phyloP scores from a whole-genome alignment of 1,140 invertebrate genomes.

The Copidosoma floridanum region DNA sequence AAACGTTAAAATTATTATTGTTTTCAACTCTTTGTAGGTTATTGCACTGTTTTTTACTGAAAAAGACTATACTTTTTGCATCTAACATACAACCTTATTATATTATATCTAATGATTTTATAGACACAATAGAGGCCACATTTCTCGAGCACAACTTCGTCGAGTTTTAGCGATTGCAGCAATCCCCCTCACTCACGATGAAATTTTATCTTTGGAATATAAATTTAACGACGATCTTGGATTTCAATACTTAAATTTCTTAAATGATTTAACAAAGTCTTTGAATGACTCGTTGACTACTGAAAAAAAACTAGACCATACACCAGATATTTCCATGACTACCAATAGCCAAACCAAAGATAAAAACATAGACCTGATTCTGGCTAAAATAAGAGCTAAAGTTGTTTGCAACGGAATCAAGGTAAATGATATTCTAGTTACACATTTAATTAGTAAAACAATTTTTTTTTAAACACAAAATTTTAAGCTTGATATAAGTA shows the following conservation, averaged over 20 bases:
- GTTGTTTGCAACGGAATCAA: constrained; percentile 65
- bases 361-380: constrained; percentile 65
- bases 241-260: constrained; percentile 67
- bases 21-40: too few species aligned
- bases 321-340: constrained; percentile 21
- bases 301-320: constrained; percentile 43
- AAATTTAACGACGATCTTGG: constrained; percentile 69
- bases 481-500: too few species aligned
- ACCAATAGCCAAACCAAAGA: too few species aligned
- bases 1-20: too few species aligned
- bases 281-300: constrained; percentile 36
- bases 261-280: constrained; percentile 60
- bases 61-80: too few species aligned
- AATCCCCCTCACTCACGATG: constrained; percentile 62
- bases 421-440: constrained; percentile 54
- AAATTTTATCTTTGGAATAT: constrained; percentile 65
- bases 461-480: too few species aligned
- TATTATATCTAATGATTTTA: too few species aligned
- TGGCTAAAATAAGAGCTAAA: constrained; percentile 72
- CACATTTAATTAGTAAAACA: too few species aligned
- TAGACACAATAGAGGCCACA: constrained; percentile 67
- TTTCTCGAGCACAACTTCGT: constrained; percentile 65
- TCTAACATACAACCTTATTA: too few species aligned
- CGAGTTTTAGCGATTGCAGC: constrained; percentile 64
- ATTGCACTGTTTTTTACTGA: too few species aligned